These are phyloP conservation scores for Rousettus leschenaultii DNA, from an alignment of 2,113 vertebrate genomes.

Conservation along the genomic window DNA sequence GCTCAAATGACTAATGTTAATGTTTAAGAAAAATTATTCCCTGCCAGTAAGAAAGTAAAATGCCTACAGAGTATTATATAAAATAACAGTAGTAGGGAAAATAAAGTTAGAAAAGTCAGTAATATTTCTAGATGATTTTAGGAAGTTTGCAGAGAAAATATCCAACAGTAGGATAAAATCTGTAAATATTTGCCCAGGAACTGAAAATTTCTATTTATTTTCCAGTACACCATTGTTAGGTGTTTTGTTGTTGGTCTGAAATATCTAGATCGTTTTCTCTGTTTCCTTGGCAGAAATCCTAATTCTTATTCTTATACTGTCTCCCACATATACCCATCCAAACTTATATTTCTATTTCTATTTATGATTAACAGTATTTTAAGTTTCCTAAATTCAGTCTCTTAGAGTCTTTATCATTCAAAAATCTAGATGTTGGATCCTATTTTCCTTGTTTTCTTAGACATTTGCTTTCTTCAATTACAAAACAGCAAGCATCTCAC, in stretches of 20 bases:
- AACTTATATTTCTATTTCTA: neutral
- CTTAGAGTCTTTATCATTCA: neutral
- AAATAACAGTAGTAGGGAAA: neutral
- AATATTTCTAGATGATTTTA: conserved; percentile 32
- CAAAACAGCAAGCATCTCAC: neutral
- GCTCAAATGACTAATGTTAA: conserved; percentile 43
- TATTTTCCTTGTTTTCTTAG: neutral
- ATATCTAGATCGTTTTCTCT: neutral
- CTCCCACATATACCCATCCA: neutral
- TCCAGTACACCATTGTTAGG: neutral
- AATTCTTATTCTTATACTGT: neutral
- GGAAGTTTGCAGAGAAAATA: conserved; percentile 15
- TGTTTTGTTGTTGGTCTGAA: neutral
- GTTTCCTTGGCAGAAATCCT: conserved; percentile 6
- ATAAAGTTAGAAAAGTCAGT: neutral
- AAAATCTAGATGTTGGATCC: neutral
- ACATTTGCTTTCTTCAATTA: conserved; percentile 25
- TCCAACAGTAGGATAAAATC: neutral
- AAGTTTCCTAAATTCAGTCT: neutral
- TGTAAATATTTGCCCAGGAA: neutral
- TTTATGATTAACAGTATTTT: conserved; percentile 6
- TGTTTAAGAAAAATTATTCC: conserved; percentile 51
- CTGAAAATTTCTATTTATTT: conserved; percentile 22
- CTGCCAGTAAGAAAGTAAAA: conserved; percentile 27
- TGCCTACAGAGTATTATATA: neutral